Percentiles rank a stretch among this genome's conserved stretches.
Evolutionary conservation across 64 coral and sea anemone genomes (phyloP).

Genomic region (Catalaphyllia jardinei): DNA sequence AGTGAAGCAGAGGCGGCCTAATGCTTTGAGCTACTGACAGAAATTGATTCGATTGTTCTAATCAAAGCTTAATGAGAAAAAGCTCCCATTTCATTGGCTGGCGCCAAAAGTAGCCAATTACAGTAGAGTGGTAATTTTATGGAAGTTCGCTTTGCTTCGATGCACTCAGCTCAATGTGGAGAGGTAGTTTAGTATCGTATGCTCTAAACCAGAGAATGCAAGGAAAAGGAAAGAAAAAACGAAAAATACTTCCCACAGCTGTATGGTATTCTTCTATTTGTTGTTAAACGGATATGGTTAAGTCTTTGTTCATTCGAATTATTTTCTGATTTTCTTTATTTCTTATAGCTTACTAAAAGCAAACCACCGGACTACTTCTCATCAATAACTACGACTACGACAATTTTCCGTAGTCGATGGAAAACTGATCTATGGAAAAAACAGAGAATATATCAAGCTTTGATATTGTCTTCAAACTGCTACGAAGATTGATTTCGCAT

Average conservation of each 20-base stretch:
- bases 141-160: not conserved
- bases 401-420: not conserved
- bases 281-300: not conserved
- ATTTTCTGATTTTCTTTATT: not conserved
- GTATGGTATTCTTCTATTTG: not conserved
- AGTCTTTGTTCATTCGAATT: not conserved
- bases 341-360: not conserved
- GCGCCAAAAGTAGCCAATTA: constrained; percentile 95
- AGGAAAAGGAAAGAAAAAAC: not conserved
- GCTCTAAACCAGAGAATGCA: not conserved
- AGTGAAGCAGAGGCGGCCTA: not conserved
- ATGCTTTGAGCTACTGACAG: constrained; percentile 75
- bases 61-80: constrained; percentile 82
- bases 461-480: not conserved
- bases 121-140: constrained; percentile 86
- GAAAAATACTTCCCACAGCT: not conserved
- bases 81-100: constrained; percentile 76
- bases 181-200: not conserved
- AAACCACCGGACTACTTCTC: not conserved
- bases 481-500: not conserved
- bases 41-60: constrained; percentile 96
- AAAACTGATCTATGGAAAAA: not conserved
- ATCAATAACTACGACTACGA: not conserved
- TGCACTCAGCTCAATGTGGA: not conserved
- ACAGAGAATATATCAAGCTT: not conserved